Conservation (phyloP, 2,113 vertebrate species). For the Lagopus leucura region DNA sequence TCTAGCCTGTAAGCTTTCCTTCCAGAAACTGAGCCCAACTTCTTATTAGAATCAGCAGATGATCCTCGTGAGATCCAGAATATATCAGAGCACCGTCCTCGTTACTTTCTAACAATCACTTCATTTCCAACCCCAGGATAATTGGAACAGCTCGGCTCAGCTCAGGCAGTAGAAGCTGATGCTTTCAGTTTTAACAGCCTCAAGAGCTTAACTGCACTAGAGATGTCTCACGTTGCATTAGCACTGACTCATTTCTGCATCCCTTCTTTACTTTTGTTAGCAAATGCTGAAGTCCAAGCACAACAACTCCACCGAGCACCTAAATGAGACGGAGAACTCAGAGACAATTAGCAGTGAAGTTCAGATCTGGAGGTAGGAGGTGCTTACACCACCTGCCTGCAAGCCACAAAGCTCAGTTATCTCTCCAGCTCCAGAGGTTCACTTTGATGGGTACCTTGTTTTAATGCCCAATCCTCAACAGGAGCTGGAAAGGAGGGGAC, state of each 20-base stretch:
- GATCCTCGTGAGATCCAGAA: background rate
- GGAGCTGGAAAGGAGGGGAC: background rate
- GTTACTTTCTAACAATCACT: background rate
- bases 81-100: background rate
- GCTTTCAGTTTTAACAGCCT: background rate
- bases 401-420: background rate
- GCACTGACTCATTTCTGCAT: background rate
- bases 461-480: background rate
- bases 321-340: background rate
- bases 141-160: background rate
- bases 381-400: background rate
- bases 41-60: background rate
- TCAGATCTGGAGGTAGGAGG: background rate
- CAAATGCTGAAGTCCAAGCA: background rate
- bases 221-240: background rate
- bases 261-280: too few species aligned
- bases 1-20: background rate
- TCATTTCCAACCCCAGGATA: background rate
- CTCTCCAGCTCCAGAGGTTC: background rate
- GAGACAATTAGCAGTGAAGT: background rate
- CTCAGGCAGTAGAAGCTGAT: background rate
- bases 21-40: background rate
- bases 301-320: accelerated
- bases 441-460: too few species aligned
- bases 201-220: background rate